Evolutionary conservation across 2,797 vertebrate genomes (phyloP).

Genomic region (Microctenopoma lineatum): DNA sequence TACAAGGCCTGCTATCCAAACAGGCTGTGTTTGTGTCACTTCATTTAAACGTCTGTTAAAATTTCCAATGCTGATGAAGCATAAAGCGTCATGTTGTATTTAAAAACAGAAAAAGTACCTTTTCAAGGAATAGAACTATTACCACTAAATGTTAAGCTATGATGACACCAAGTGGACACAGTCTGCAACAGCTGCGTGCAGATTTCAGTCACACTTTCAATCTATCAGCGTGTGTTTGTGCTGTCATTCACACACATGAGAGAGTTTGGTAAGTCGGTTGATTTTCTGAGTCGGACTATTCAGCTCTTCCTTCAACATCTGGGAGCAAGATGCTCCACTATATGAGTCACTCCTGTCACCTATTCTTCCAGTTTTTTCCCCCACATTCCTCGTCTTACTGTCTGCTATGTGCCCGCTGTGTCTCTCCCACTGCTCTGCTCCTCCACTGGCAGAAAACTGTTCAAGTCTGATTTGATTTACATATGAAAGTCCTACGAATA

Average conservation of each 20-base stretch:
- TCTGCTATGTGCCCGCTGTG: not conserved
- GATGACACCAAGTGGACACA: conserved; percentile 70
- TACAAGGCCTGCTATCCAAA: not conserved
- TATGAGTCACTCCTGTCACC: conserved; percentile 50
- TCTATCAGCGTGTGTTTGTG: conserved; percentile 31
- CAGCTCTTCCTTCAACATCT: conserved; percentile 67
- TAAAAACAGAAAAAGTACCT: not conserved
- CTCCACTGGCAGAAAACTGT: not conserved
- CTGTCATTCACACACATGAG: conserved; percentile 27
- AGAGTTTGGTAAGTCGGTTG: conserved; percentile 33
- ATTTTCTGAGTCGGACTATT: conserved; percentile 47
- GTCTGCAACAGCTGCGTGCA: conserved; percentile 9
- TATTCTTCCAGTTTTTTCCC: conserved; percentile 6
- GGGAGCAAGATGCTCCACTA: conserved; percentile 64
- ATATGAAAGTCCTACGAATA: not conserved
- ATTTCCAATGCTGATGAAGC: not conserved
- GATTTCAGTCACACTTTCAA: not conserved
- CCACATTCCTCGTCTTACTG: not conserved
- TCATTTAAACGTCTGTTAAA: not conserved
- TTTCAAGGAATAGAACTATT: not conserved
- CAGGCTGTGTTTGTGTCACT: not conserved
- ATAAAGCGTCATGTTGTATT: not conserved
- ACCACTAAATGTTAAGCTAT: conserved; percentile 43
- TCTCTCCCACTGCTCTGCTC: not conserved
- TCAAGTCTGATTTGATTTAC: not conserved